Conservation (phyloP, 2,113 vertebrate species). For the Apus apus region DNA sequence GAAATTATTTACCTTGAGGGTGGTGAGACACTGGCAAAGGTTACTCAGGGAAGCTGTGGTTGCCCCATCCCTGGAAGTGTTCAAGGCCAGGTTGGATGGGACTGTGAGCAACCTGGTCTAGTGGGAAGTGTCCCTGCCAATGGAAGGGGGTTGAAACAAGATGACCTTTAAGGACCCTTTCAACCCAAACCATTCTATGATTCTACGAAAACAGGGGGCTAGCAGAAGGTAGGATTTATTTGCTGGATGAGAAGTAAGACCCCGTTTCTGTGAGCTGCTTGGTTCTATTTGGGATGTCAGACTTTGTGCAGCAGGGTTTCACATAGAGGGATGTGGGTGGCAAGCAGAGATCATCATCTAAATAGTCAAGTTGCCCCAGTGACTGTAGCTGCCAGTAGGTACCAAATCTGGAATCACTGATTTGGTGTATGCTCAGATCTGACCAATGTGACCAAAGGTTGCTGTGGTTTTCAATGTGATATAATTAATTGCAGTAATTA, state of each 20-base stretch:
- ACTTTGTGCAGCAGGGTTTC: background rate
- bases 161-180: too few relatives aligned
- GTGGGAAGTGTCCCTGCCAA: too few relatives aligned
- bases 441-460: accelerated
- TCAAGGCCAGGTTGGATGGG: too few relatives aligned
- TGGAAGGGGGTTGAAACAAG: too few relatives aligned
- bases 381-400: background rate
- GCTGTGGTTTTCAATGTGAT: background rate
- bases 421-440: accelerated
- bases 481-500: background rate
- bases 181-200: background rate
- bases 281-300: background rate
- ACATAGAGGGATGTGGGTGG: background rate
- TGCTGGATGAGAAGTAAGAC: background rate
- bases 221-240: background rate
- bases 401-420: too few relatives aligned
- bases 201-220: background rate
- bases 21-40: too few relatives aligned
- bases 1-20: too few relatives aligned
- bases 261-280: background rate
- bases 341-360: background rate
- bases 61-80: too few relatives aligned
- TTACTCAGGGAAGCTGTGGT: too few relatives aligned
- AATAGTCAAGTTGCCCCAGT: background rate
- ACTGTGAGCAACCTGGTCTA: too few relatives aligned